Conservation (phyloP, 35 echinoderm and acorn worm genomes). For the Ophioderma brevispina region DNA sequence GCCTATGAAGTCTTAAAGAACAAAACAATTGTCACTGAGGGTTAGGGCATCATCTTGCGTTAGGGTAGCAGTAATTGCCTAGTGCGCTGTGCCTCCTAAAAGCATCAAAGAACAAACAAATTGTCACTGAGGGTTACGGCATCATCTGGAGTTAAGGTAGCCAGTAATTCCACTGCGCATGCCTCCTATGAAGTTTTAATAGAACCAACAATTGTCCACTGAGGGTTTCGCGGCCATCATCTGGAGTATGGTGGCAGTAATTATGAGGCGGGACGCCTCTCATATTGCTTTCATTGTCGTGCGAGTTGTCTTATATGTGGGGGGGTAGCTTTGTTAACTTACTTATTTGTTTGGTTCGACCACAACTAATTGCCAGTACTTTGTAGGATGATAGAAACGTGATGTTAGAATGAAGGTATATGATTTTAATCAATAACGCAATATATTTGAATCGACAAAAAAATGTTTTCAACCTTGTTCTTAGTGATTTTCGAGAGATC, state of each 20-base stretch:
- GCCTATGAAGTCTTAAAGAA: not conserved
- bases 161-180: slow-evolving; percentile 88
- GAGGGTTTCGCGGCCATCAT: slow-evolving; percentile 69
- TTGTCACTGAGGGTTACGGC: slow-evolving; percentile 34
- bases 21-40: too few species aligned
- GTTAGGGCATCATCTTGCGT: slow-evolving; percentile 78
- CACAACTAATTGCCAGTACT: not conserved
- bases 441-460: too few species aligned
- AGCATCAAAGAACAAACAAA: not conserved
- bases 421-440: too few species aligned
- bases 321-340: not conserved
- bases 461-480: too few species aligned
- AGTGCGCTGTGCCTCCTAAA: slow-evolving; percentile 84
- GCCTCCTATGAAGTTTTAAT: slow-evolving; percentile 66
- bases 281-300: too few species aligned
- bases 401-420: too few species aligned
- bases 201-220: too few species aligned
- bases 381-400: too few species aligned
- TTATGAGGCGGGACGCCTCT: slow-evolving; percentile 78
- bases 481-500: too few species aligned
- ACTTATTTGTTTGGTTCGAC: not conserved
- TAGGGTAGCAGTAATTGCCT: slow-evolving; percentile 75
- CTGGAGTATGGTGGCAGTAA: slow-evolving; percentile 56
- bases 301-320: too few species aligned
- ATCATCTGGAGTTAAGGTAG: slow-evolving; percentile 64